Base-by-base conservation (phyloP, 2,888 invertebrate genomes). In the Drosophila monieri region DNA sequence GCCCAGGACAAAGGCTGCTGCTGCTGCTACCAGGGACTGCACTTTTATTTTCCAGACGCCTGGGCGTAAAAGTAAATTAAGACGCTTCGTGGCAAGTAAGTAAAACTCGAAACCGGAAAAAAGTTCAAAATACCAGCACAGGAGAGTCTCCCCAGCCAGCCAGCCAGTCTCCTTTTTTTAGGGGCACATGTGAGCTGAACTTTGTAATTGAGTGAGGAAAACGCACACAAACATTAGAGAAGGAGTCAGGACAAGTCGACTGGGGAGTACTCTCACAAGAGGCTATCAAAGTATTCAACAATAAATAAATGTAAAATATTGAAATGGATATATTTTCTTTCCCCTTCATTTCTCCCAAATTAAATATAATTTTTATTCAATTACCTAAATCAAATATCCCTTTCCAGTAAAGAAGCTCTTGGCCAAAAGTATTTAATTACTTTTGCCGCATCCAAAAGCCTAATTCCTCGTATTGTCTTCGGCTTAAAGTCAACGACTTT, bases 51-150 rank as follows among this genome's bases (percentile, higher is more conserved):
- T 76, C 80, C 88, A 80, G 66, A 76, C 76, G 78, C 64, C 78
- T 80, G 84, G 60, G 71, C 74, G 71, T 78, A 73, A 85, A 85
- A 85, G 84, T 88, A 88, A 85, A 85, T 88, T 85, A 85, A 88
- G 85, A 67, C 74, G 80, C 85, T 62, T 39, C 48, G 60, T 51
- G 53, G 62, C 53, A 32, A 59, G 55, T 58, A 64, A 81, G 80
- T 73, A 81, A 84, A 81, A 81, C 76, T 80, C 76, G 76, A 77
- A 64, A 70, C 73, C 37, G 51, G 48, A 43, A 60, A 69, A 80
- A 77, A 77, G 73, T 83, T 61, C 66, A 73, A 76, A 77, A 67
- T 59, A 56, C 76, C 79, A 72, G 60, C 58, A 47, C 60, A 59
- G 61, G 55, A 23, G 12, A 57, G 43, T 9, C 48, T 30, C 35